Percentiles rank a stretch among this genome's conserved stretches.
These are phyloP conservation scores for Empidonax alnorum DNA, from an alignment of 2,113 vertebrate species.

Conservation along the genomic window DNA sequence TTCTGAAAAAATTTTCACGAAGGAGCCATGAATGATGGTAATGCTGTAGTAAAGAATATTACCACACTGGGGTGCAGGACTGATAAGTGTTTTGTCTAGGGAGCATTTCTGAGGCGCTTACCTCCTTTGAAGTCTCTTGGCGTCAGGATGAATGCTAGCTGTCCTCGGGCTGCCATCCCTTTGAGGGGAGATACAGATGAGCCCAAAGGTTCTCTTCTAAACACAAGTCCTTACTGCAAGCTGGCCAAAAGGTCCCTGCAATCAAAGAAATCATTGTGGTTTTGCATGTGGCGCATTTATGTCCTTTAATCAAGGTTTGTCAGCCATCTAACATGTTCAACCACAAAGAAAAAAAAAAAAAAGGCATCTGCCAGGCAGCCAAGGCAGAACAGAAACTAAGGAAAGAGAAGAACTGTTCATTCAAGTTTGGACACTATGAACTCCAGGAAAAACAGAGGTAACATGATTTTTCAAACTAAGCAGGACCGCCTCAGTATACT, in stretches of 20 bases:
- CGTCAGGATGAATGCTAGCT: conserved; percentile 64
- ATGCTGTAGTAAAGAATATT: background rate
- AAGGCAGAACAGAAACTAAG: background rate
- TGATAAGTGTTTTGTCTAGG: conserved; percentile 7
- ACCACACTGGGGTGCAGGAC: background rate
- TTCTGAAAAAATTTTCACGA: background rate
- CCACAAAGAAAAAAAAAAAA: conserved; percentile 5
- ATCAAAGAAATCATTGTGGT: conserved; percentile 72
- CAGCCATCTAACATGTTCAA: conserved; percentile 50
- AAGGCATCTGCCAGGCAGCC: background rate
- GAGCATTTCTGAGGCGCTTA: conserved; percentile 66
- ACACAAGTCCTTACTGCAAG: conserved; percentile 70
- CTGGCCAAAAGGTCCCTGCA: conserved; percentile 73
- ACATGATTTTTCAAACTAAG: background rate
- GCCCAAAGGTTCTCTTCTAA: conserved; percentile 75
- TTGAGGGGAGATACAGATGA: conserved; percentile 66
- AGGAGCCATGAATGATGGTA: background rate
- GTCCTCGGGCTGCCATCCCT: conserved; percentile 69
- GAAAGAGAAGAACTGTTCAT: background rate
- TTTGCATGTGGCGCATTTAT: conserved; percentile 59
- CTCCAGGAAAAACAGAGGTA: background rate
- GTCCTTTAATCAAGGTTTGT: conserved; percentile 57
- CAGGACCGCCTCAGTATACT: background rate
- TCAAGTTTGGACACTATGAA: background rate
- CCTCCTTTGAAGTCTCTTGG: conserved; percentile 59